Evolutionary conservation across 2,797 vertebrate species (phyloP).

Genomic region (Crenichthys baileyi): DNA sequence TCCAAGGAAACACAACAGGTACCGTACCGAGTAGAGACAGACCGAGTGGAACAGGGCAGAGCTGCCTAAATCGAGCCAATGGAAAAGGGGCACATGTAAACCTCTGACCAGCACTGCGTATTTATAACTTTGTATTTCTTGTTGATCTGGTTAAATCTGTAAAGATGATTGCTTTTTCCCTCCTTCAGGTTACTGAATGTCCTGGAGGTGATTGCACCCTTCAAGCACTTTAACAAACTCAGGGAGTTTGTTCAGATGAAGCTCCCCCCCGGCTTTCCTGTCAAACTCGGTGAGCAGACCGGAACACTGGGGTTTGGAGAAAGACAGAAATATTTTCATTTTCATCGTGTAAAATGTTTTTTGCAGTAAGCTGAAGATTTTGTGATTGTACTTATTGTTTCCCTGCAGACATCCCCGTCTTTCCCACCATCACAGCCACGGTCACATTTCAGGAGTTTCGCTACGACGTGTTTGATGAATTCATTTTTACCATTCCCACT

Average conservation of each 20-base stretch:
- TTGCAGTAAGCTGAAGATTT: not conserved
- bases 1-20: too few species aligned
- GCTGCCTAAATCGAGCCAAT: too few species aligned
- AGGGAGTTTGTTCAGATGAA: conserved; percentile 99
- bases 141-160: not conserved
- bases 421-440: conserved; percentile 98
- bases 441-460: conserved; percentile 99
- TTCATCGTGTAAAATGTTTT: not conserved
- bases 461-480: conserved; percentile 91
- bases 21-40: too few species aligned
- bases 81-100: not conserved
- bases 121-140: not conserved
- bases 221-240: conserved; percentile 99
- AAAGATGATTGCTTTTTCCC: conserved; percentile 11
- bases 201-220: conserved; percentile 97
- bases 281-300: conserved; percentile 89
- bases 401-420: conserved; percentile 91
- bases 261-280: conserved; percentile 98
- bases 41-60: too few species aligned
- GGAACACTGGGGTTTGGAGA: not conserved
- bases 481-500: conserved; percentile 94
- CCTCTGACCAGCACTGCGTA: not conserved
- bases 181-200: conserved; percentile 93
- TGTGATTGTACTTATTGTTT: not conserved
- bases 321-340: not conserved